Base-by-base conservation (phyloP, 1,140 invertebrate genomes). In the Drusus annulatus region DNA sequence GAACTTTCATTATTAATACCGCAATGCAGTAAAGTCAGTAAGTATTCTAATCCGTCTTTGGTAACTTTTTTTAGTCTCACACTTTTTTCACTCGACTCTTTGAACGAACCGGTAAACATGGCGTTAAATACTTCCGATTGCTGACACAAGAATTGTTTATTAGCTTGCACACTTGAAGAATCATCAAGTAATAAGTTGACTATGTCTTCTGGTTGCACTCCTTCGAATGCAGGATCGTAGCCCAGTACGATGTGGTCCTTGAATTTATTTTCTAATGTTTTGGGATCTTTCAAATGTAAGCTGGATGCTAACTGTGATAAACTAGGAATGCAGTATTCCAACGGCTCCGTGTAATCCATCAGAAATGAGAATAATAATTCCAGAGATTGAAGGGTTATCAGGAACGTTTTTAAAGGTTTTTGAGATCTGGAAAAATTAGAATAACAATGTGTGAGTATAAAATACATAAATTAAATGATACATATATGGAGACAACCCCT, bases 161-260 rank as follows among this genome's bases (percentile, higher is more conserved):
- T 92, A 0, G 93, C 91, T 25, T 89, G 87, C 0, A 94, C 88
- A 4, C 88, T 91, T 5, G 89, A 90, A 2, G 90, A 90, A 82
- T 94, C 93, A 71, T 94, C 93, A 17, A 94, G 81, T 56, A 91
- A 86, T 71, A 94, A 93, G 1, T 88, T 91, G 0, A 94, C 91
- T 45, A 90, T 85, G 74, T 90, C 88, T 23, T 87, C 84, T 31
- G 84, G 81, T 2, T 85, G 68, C 23, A 88, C 84, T 84, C 86
- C 87, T 60, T 88, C 85, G 21, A 90, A 80, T 77, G 86, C 85
- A 25, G 87, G 86, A 79, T 90, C 86, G 58, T 88, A 89, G 25
- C 79, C 84, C 10, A 89, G 84, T 17, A 69, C 79, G 19, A 87
- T 84, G 50, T 86, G 83, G 73, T 87, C 87, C 83, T 88, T 88